Percentiles rank a stretch among this genome's conserved stretches.
Evolutionary conservation across 1,140 invertebrate species (phyloP).

Genomic region (Lysiphlebus fabarum): DNA sequence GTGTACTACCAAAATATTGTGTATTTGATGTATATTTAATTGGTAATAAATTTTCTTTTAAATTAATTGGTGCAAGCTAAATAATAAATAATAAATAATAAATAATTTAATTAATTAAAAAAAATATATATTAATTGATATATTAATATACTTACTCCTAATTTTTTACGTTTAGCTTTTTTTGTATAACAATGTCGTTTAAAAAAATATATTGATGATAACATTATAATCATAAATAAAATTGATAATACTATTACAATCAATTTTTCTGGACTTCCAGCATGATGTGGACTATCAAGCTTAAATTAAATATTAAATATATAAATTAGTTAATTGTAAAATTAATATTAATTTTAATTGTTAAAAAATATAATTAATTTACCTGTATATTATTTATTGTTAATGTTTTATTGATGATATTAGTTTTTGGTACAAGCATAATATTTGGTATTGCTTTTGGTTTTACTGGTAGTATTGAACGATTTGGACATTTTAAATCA

Average conservation of each 20-base stretch:
- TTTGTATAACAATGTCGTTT: conserved; percentile 36
- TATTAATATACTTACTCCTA: conserved; percentile 31
- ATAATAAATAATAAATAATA: conserved; percentile 21
- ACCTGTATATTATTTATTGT: too few relatives aligned
- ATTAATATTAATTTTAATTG: too few relatives aligned
- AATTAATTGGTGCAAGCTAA: conserved; percentile 54
- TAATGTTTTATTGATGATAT: conserved; percentile 43
- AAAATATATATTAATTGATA: not conserved
- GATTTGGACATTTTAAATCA: conserved; percentile 61
- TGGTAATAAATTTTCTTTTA: conserved; percentile 62
- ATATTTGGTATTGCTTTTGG: conserved; percentile 50
- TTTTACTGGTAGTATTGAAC: conserved; percentile 6
- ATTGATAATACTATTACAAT: too few relatives aligned
- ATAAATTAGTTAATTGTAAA: too few relatives aligned
- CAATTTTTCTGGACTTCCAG: too few relatives aligned
- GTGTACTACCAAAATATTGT: conserved; percentile 65
- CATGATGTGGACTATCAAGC: too few relatives aligned
- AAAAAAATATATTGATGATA: too few relatives aligned
- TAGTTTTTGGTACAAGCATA: conserved; percentile 55
- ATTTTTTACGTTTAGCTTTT: conserved; percentile 35
- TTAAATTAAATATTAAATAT: too few relatives aligned
- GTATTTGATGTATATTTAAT: conserved; percentile 76
- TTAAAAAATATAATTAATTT: too few relatives aligned
- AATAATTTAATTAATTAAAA: not conserved
- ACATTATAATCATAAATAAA: too few relatives aligned